Conservation (phyloP, 2,113 vertebrate species). For the Tylochromis polylepis region DNA sequence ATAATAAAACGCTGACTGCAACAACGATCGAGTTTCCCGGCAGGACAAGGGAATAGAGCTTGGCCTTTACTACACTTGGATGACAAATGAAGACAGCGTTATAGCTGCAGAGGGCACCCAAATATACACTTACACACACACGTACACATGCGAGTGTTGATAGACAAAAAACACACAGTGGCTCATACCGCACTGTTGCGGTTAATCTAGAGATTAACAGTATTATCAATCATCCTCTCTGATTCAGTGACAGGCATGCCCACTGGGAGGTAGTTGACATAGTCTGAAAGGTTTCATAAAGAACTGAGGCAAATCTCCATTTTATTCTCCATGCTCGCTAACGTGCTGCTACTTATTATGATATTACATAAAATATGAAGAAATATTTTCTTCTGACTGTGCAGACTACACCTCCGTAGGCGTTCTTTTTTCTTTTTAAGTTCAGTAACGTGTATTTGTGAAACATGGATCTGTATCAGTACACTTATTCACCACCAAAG, state of each 20-base stretch:
- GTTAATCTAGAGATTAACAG: slow-evolving; percentile 42
- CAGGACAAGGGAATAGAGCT: neutral
- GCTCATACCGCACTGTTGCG: slow-evolving; percentile 12
- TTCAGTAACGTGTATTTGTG: neutral
- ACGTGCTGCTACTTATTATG: neutral
- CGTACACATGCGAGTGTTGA: slow-evolving; percentile 19
- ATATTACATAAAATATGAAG: neutral
- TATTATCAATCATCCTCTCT: slow-evolving; percentile 54
- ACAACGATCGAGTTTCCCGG: slow-evolving; percentile 8
- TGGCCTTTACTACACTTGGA: neutral
- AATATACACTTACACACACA: neutral
- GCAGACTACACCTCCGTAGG: too few species aligned
- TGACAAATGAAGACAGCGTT: slow-evolving; percentile 9
- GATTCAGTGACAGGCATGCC: slow-evolving; percentile 27
- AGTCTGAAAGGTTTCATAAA: slow-evolving; percentile 27
- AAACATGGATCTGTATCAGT: neutral
- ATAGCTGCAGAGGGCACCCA: neutral
- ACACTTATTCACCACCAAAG: neutral
- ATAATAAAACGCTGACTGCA: slow-evolving; percentile 6
- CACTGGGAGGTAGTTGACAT: slow-evolving; percentile 31
- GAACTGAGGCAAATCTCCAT: neutral
- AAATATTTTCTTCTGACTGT: neutral
- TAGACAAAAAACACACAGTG: slow-evolving; percentile 33
- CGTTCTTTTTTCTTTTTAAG: neutral
- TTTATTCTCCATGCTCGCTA: neutral